phyloP scores from a whole-genome alignment of 2,888 invertebrate species.

The Carcina quercana region DNA sequence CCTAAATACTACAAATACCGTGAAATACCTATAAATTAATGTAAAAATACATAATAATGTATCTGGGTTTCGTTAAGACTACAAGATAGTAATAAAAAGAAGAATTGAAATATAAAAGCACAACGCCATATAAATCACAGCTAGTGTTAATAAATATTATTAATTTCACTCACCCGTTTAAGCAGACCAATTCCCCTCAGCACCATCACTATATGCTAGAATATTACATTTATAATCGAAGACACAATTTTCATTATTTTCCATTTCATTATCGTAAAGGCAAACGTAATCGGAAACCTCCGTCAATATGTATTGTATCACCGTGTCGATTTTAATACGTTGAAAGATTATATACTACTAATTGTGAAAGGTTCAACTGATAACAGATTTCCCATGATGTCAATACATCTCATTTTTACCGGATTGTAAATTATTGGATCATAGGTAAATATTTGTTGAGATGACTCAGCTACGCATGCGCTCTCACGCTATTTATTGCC shows the following conservation, averaged over 20 bases:
- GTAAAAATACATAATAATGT: too few relatives aligned
- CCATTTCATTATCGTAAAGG: conserved; percentile 20
- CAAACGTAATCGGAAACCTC: conserved; percentile 27
- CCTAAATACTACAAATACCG: too few relatives aligned
- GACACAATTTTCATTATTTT: conserved; percentile 10
- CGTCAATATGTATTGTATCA: conserved; percentile 22
- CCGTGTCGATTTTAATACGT: conserved; percentile 33
- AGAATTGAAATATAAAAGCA: too few relatives aligned
- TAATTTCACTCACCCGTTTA: conserved; percentile 21
- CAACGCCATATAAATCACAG: too few relatives aligned
- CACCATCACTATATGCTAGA: neutral
- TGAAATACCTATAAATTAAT: too few relatives aligned
- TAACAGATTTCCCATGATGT: neutral
- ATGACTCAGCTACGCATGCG: conserved; percentile 17
- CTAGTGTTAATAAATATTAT: conserved; percentile 1
- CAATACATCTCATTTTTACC: conserved; percentile 24
- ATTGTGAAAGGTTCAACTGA: conserved; percentile 15
- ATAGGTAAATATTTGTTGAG: conserved; percentile 41
- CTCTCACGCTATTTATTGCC: too few relatives aligned
- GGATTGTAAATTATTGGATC: conserved; percentile 29
- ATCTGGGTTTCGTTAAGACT: too few relatives aligned
- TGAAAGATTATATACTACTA: conserved; percentile 26
- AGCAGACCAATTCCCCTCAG: conserved; percentile 12
- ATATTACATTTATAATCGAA: conserved; percentile 1
- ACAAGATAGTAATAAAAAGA: too few relatives aligned